Evolutionary conservation across 2,888 invertebrate species (phyloP).

Genomic region (Caenorhabditis imperialis): DNA sequence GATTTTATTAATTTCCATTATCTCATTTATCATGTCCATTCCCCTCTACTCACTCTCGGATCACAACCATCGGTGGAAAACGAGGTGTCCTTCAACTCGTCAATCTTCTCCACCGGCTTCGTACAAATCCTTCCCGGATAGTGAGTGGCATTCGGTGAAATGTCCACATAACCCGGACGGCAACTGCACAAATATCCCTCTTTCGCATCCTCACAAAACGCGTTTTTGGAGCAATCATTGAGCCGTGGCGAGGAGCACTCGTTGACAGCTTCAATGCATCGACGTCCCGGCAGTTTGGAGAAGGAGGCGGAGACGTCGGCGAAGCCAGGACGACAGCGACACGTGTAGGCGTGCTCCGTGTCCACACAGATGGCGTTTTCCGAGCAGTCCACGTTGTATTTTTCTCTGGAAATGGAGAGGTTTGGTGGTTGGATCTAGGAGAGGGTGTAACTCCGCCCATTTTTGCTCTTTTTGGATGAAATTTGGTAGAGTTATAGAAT

Average conservation of each 20-base stretch:
- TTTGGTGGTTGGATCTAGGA: too few species aligned
- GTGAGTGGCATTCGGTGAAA: conserved; percentile 73
- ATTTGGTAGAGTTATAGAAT: too few species aligned
- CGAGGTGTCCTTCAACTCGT: conserved; percentile 44
- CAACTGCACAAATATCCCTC: conserved; percentile 90
- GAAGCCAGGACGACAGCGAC: conserved; percentile 77
- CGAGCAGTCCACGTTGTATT: conserved; percentile 76
- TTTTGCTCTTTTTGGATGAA: too few species aligned
- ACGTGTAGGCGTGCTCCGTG: conserved; percentile 72
- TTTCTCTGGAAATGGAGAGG: conserved; percentile 61
- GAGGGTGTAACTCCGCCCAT: too few species aligned
- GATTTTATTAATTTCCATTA: too few species aligned
- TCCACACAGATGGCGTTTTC: conserved; percentile 77
- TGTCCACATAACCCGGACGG: conserved; percentile 86
- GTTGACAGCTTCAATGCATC: conserved; percentile 77
- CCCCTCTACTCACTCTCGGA: conserved; percentile 30
- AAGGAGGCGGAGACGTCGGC: conserved; percentile 77
- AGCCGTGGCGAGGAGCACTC: conserved; percentile 79
- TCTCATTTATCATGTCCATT: background rate
- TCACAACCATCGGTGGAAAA: conserved; percentile 70
- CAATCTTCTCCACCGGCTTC: conserved; percentile 64
- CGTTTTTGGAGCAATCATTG: conserved; percentile 90
- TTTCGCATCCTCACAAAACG: conserved; percentile 90
- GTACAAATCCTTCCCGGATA: conserved; percentile 76
- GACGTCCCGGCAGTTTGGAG: conserved; percentile 75